Evolutionary conservation across 1,140 invertebrate genomes (phyloP).

Genomic region (Calliphora vicina): DNA sequence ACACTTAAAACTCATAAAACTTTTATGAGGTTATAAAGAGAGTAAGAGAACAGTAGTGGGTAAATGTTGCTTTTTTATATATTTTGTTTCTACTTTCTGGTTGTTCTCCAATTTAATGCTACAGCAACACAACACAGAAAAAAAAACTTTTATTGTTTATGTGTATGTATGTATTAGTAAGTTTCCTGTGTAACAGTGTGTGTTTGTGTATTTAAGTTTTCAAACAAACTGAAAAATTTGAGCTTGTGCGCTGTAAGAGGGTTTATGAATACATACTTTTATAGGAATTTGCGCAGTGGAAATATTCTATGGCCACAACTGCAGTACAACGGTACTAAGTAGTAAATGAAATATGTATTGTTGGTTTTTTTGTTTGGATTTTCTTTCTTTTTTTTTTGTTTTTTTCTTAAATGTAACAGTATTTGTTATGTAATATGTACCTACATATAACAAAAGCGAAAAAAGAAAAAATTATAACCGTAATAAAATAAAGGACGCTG

Average conservation of each 20-base stretch:
- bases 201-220: slow-evolving; percentile 27
- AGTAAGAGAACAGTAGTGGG: background rate
- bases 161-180: slow-evolving; percentile 32
- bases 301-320: background rate
- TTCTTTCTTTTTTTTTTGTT: too few relatives aligned
- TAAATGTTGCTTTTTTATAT: too few relatives aligned
- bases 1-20: background rate
- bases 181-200: background rate
- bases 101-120: background rate
- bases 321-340: background rate
- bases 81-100: background rate
- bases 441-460: background rate
- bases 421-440: background rate
- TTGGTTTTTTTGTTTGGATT: background rate
- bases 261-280: slow-evolving; percentile 34
- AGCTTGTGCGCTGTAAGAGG: slow-evolving; percentile 33
- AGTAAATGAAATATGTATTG: background rate
- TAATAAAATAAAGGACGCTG: background rate
- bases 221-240: slow-evolving; percentile 10
- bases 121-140: too few relatives aligned
- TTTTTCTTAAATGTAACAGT: background rate
- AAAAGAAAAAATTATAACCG: background rate
- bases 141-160: slow-evolving; percentile 20
- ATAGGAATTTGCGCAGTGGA: slow-evolving; percentile 34
- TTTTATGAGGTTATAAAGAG: background rate